Conservation (phyloP, 2,113 vertebrate genomes). For the Eurypyga helias region DNA sequence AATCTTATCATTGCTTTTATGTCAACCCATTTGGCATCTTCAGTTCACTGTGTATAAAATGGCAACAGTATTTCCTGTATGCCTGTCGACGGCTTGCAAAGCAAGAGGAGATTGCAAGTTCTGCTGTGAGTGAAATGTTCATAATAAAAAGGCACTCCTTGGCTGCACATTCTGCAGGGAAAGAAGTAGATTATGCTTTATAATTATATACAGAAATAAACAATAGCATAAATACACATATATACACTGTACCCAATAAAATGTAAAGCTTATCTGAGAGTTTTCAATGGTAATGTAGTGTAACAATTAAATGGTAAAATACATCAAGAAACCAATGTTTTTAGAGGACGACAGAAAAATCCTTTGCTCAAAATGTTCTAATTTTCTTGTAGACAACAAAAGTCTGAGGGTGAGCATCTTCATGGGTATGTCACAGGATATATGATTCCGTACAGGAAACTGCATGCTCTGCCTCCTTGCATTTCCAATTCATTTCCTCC, state of each 20-base stretch:
- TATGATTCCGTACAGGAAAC: background rate
- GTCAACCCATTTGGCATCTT: background rate
- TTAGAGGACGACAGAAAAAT: background rate
- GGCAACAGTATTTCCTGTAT: background rate
- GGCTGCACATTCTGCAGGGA: background rate
- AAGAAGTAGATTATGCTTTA: background rate
- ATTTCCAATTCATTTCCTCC: background rate
- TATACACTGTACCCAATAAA: background rate
- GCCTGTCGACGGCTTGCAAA: background rate
- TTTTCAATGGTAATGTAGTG: background rate
- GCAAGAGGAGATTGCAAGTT: background rate
- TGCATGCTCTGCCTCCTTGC: background rate
- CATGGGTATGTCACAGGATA: background rate
- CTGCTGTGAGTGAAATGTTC: rapidly evolving
- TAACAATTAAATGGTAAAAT: background rate
- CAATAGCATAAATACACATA: background rate
- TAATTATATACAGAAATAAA: background rate
- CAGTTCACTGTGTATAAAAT: background rate
- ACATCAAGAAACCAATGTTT: background rate
- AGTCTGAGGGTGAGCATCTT: background rate
- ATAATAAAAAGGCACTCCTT: background rate
- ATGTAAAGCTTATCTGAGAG: background rate
- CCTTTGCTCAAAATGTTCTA: background rate
- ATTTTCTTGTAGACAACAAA: background rate
- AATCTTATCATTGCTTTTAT: background rate